These are phyloP conservation scores for Oophaga pumilio DNA, from an alignment of 2,113 vertebrate species.

Conservation along the genomic window DNA sequence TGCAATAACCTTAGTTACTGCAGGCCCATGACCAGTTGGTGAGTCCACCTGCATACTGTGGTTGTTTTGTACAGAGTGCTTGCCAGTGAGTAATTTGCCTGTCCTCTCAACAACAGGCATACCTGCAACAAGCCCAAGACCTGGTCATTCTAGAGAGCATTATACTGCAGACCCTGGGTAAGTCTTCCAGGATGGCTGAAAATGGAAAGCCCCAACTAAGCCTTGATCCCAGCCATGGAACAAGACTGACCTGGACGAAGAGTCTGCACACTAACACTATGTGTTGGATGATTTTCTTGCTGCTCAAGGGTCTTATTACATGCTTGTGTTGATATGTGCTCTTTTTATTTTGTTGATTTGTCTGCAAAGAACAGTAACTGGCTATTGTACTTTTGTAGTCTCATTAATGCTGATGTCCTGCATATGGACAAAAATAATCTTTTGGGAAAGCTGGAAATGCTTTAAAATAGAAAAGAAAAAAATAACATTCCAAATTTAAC, in stretches of 20 bases:
- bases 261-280: slow-evolving; percentile 50
- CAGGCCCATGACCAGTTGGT: slow-evolving; percentile 30
- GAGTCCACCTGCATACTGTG: slow-evolving; percentile 12
- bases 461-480: no score
- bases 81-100: slow-evolving; percentile 84
- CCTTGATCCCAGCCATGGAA: slow-evolving; percentile 65
- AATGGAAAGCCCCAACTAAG: slow-evolving; percentile 66
- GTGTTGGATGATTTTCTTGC: slow-evolving; percentile 4
- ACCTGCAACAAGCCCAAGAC: slow-evolving; percentile 99
- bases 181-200: slow-evolving; percentile 77
- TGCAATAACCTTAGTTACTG: background rate
- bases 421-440: no score
- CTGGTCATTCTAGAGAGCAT: slow-evolving; percentile 99
- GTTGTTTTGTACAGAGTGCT: slow-evolving; percentile 62
- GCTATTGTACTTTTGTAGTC: background rate
- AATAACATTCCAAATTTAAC: no score
- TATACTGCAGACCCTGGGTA: slow-evolving; percentile 99
- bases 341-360: background rate
- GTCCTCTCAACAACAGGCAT: slow-evolving; percentile 92
- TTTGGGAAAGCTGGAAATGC: no score
- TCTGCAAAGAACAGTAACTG: no score
- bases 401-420: no score
- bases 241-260: slow-evolving; percentile 56
- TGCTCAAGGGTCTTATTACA: slow-evolving; percentile 33
- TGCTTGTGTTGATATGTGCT: slow-evolving; percentile 55